These are phyloP conservation scores for Malthinus seriepunctatus DNA, from an alignment of 2,888 invertebrate genomes.

Conservation along the genomic window DNA sequence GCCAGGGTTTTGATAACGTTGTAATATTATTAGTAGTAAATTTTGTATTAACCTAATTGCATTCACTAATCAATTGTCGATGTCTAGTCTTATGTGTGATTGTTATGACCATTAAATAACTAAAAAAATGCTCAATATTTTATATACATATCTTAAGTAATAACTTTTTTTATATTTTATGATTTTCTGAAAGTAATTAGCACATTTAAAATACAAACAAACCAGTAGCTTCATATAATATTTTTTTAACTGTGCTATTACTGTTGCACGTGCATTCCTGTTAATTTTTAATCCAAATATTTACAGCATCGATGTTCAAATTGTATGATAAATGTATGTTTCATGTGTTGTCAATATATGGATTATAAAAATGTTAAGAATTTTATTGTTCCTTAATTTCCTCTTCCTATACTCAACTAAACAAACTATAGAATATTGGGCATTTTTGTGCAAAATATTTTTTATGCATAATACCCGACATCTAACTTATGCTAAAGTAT, in stretches of 20 bases:
- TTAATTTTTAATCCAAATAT: slow-evolving; percentile 50
- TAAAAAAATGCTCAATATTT: slow-evolving; percentile 36
- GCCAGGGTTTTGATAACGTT: slow-evolving; percentile 22
- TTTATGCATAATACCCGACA: not conserved
- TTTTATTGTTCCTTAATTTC: slow-evolving; percentile 32
- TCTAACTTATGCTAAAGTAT: not conserved
- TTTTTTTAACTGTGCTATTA: slow-evolving; percentile 33
- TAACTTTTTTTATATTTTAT: slow-evolving; percentile 18
- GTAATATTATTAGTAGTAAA: slow-evolving; percentile 12
- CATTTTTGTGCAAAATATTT: slow-evolving; percentile 10
- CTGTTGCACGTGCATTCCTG: slow-evolving; percentile 31
- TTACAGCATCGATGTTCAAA: slow-evolving; percentile 46
- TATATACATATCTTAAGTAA: slow-evolving; percentile 38
- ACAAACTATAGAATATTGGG: slow-evolving; percentile 28
- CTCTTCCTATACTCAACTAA: slow-evolving; percentile 22
- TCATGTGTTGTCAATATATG: slow-evolving; percentile 52
- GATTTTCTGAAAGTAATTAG: slow-evolving; percentile 25
- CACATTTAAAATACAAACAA: slow-evolving; percentile 24
- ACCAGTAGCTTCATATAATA: not conserved
- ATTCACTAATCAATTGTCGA: slow-evolving; percentile 11
- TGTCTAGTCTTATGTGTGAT: slow-evolving; percentile 28
- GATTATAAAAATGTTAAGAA: slow-evolving; percentile 45
- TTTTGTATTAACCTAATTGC: slow-evolving; percentile 21
- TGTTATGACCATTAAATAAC: slow-evolving; percentile 16
- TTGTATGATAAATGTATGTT: slow-evolving; percentile 40